These are phyloP conservation scores for Eira barbara DNA, from an alignment of 2,113 vertebrate genomes.

Conservation along the genomic window DNA sequence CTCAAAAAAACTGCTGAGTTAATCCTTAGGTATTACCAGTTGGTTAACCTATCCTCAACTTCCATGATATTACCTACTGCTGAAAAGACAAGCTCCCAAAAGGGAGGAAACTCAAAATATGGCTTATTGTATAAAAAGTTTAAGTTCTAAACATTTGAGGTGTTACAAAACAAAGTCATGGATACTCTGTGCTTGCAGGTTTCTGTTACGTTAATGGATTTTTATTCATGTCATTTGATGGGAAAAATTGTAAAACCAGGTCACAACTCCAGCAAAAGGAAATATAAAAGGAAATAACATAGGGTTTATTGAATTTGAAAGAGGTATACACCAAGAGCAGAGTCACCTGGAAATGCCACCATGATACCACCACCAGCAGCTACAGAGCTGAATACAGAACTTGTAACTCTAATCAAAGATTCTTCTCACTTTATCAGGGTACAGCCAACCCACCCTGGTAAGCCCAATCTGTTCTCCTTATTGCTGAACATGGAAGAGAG, in stretches of 20 bases:
- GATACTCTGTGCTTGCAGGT: neutral
- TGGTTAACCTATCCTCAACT: neutral
- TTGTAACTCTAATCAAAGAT: neutral
- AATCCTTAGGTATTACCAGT: neutral
- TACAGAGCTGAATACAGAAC: neutral
- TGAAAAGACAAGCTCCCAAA: neutral
- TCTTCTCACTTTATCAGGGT: neutral
- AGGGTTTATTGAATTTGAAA: neutral
- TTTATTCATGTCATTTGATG: neutral
- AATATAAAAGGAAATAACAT: neutral
- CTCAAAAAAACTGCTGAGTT: slow-evolving; percentile 19
- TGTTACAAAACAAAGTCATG: neutral
- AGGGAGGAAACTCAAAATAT: neutral
- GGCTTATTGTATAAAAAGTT: neutral
- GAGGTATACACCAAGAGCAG: neutral
- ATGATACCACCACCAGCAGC: neutral
- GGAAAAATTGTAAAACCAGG: neutral
- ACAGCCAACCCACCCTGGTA: neutral
- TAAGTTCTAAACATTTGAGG: neutral
- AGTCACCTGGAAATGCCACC: neutral
- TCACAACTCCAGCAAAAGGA: neutral
- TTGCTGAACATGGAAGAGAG: neutral
- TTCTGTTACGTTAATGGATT: neutral
- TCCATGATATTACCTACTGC: neutral
- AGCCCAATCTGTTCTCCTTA: neutral